phyloP scores from a whole-genome alignment of 2,888 invertebrate species.

The Stegophylla sp. region DNA sequence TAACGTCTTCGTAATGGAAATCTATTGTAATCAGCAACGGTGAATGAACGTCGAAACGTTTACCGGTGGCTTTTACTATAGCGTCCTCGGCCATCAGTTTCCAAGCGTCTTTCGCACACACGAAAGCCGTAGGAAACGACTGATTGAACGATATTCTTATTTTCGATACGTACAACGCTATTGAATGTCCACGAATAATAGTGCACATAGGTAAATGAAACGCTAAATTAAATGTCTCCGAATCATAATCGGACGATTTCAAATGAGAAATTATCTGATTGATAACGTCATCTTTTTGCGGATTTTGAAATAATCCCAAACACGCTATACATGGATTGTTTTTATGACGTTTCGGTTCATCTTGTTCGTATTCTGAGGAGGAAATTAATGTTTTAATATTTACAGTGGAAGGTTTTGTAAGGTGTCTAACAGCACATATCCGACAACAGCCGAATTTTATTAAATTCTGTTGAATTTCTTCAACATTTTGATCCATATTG shows the following conservation, averaged over 20 bases:
- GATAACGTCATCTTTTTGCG: slow-evolving; percentile 65
- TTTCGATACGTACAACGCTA: slow-evolving; percentile 69
- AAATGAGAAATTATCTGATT: slow-evolving; percentile 62
- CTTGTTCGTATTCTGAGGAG: slow-evolving; percentile 10
- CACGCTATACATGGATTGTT: slow-evolving; percentile 73
- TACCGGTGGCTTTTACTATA: slow-evolving; percentile 69
- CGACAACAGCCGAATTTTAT: slow-evolving; percentile 48
- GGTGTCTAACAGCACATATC: slow-evolving; percentile 40
- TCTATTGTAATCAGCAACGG: slow-evolving; percentile 71
- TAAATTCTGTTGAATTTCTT: slow-evolving; percentile 35
- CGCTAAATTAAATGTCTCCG: slow-evolving; percentile 73
- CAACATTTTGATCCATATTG: slow-evolving; percentile 42
- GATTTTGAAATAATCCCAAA: slow-evolving; percentile 74
- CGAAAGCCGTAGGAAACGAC: slow-evolving; percentile 59
- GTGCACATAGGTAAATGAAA: slow-evolving; percentile 76
- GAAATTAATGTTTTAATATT: slow-evolving; percentile 35
- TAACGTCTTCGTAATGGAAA: slow-evolving; percentile 69
- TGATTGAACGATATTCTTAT: slow-evolving; percentile 67
- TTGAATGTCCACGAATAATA: slow-evolving; percentile 73
- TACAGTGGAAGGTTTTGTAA: slow-evolving; percentile 38
- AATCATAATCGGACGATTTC: slow-evolving; percentile 69
- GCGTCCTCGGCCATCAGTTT: slow-evolving; percentile 74
- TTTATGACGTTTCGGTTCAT: slow-evolving; percentile 66
- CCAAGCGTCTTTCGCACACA: slow-evolving; percentile 77
- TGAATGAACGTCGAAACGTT: slow-evolving; percentile 69